Evolutionary conservation across 2,888 invertebrate genomes (phyloP), one percentile per base, ranked within the genome.

Genomic region (Lacanobia wlatinum): DNA sequence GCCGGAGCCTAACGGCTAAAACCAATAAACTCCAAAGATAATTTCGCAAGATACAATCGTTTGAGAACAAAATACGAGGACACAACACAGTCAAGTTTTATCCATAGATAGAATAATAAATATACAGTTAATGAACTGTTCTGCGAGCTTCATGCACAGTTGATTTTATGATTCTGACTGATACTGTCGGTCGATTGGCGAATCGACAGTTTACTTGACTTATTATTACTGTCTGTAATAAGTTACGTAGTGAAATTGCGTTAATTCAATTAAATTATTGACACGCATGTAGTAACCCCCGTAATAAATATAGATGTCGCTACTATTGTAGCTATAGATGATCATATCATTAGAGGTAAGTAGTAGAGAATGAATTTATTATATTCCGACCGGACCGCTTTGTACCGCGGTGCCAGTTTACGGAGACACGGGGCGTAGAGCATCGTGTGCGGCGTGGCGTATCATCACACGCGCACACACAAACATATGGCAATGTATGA

Each of bases 181-280:
- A 61, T 69, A 70, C 55, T 68, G 72, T 61, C 68, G 68, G 72
- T 84, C 68, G 60, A 70, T 71, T 52, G 53, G 70, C 58, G 58
- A 75, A 76, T 68, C 58, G 68, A 70, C 71, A 78, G 70, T 86
- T 84, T 76, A 74, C 73, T 84, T 81, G 84, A 84, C 38, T 78
- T 84, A 84, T 84, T 80, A 75, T 43, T 65, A 64, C 73, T 59
- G 58, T 73, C 67, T 55, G 65, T 63, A 72, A 70, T 75, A 23
- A 70, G 65, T 70, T 74, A 64, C 64, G 14, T 59, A 71, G 64
- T 68, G 43, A 76, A 70, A 65, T 84, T 70, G 82, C 52, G 65
- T 84, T 80, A 68, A 64, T 52, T 67, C 76, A 38, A 48, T 80
- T 80, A 48, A 68, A 84, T 73, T 68, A 61, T 61, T 76, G 76